A percentile compares a stretch with the other conserved stretches of the same genome.
Conservation (phyloP, 1,140 invertebrate genomes). For the Zaprionus ghesquierei region DNA sequence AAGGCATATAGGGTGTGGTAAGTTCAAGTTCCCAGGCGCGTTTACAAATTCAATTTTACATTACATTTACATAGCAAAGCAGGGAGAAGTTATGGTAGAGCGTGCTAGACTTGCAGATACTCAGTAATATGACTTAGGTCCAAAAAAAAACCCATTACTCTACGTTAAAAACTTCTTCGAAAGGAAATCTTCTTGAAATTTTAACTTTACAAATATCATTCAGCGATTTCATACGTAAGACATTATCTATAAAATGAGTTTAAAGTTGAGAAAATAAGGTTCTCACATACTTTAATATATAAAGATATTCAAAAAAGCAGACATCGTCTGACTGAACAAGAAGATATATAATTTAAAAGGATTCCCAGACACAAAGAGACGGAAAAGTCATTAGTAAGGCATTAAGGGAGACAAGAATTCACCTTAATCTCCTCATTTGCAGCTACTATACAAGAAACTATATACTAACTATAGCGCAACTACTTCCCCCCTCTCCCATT, state of each 20-base stretch:
- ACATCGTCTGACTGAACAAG: neutral
- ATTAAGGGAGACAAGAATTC: neutral
- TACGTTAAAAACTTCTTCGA: no score
- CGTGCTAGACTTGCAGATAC: slow-evolving; percentile 3
- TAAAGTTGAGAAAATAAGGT: no score
- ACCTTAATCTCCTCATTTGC: neutral
- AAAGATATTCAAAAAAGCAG: neutral
- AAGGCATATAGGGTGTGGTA: neutral
- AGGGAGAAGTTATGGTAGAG: neutral
- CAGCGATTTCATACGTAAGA: no score
- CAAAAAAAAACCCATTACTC: no score
- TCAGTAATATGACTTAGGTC: no score
- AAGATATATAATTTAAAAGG: neutral
- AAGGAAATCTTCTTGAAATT: no score
- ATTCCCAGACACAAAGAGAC: neutral
- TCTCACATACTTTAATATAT: no score
- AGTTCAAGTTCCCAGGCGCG: slow-evolving; percentile 5
- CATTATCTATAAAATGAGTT: no score
- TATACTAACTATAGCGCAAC: neutral
- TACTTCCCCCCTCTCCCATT: no score
- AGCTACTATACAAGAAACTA: neutral
- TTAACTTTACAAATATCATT: no score
- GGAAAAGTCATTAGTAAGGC: no score
- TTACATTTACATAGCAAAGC: slow-evolving; percentile 48
- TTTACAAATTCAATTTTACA: slow-evolving; percentile 41